phyloP scores from a whole-genome alignment of 1,140 invertebrate genomes.

The Diorhabda sublineata region DNA sequence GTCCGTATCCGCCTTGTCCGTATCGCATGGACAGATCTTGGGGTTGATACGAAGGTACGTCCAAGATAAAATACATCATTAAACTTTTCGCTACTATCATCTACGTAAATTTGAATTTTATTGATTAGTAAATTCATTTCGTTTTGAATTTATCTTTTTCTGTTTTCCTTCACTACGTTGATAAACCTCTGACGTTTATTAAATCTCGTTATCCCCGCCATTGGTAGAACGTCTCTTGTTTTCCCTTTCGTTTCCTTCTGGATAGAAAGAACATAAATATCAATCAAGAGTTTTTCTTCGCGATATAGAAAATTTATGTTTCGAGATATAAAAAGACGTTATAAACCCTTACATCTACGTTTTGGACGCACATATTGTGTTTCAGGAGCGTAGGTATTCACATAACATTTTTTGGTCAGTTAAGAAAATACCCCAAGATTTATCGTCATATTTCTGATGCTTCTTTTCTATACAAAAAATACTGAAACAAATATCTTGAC shows the following conservation, averaged over 20 bases:
- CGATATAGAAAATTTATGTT: slow-evolving; percentile 3
- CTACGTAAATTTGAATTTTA: no score
- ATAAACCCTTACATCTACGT: background rate
- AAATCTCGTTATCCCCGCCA: background rate
- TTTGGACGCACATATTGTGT: background rate
- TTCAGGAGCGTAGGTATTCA: background rate
- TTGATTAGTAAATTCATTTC: no score
- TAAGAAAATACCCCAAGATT: no score
- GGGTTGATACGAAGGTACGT: background rate
- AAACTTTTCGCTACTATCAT: no score
- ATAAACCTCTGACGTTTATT: background rate
- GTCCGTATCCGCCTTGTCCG: slow-evolving; percentile 1
- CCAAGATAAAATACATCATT: no score
- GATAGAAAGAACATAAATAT: slow-evolving; percentile 1
- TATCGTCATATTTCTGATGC: no score
- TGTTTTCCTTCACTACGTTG: no score
- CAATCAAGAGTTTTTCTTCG: background rate
- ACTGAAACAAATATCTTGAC: no score
- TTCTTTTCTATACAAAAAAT: no score
- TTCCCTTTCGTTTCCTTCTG: background rate
- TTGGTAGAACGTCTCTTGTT: background rate
- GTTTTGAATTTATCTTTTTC: no score
- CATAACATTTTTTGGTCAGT: no score
- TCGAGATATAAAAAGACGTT: background rate
- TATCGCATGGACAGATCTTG: background rate